Evolutionary conservation across 2,888 invertebrate species (phyloP).

Genomic region (Charanyca ferruginea): DNA sequence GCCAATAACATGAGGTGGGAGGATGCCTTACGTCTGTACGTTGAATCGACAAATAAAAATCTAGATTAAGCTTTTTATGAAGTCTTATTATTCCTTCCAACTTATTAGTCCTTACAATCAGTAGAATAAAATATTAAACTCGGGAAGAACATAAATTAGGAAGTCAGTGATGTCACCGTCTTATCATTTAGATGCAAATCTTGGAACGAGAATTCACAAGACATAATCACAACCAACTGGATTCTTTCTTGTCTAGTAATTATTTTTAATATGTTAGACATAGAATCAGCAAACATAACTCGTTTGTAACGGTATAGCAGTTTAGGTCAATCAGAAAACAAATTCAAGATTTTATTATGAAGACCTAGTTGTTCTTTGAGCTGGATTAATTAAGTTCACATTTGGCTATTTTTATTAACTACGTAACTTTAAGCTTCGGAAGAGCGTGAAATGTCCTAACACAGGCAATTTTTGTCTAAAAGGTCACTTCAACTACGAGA

Average conservation of each 20-base stretch:
- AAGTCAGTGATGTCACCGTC: slow-evolving; percentile 41
- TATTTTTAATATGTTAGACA: slow-evolving; percentile 15
- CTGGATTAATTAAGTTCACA: slow-evolving; percentile 39
- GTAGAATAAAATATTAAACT: background rate
- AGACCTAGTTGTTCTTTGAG: slow-evolving; percentile 46
- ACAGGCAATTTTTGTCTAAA: too few relatives aligned
- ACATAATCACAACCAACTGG: slow-evolving; percentile 23
- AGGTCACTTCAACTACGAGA: too few relatives aligned
- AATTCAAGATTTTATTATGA: slow-evolving; percentile 17
- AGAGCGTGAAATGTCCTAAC: too few relatives aligned
- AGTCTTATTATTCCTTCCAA: slow-evolving; percentile 74
- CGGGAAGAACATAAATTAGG: slow-evolving; percentile 38
- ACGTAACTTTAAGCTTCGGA: too few relatives aligned
- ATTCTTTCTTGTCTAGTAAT: slow-evolving; percentile 18
- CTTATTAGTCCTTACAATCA: background rate
- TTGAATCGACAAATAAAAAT: slow-evolving; percentile 90
- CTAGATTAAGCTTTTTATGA: slow-evolving; percentile 88
- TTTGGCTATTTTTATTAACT: too few relatives aligned
- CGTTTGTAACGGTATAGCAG: slow-evolving; percentile 41
- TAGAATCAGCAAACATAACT: slow-evolving; percentile 28
- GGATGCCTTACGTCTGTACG: slow-evolving; percentile 90
- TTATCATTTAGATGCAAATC: slow-evolving; percentile 46
- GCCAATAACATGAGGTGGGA: slow-evolving; percentile 87
- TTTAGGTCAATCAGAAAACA: slow-evolving; percentile 35
- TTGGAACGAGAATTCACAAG: slow-evolving; percentile 21